Evolutionary conservation across 2,797 vertebrate genomes (phyloP), one percentile per base, ranked within the genome.

Genomic region (Oreonectes daqikongensis): DNA sequence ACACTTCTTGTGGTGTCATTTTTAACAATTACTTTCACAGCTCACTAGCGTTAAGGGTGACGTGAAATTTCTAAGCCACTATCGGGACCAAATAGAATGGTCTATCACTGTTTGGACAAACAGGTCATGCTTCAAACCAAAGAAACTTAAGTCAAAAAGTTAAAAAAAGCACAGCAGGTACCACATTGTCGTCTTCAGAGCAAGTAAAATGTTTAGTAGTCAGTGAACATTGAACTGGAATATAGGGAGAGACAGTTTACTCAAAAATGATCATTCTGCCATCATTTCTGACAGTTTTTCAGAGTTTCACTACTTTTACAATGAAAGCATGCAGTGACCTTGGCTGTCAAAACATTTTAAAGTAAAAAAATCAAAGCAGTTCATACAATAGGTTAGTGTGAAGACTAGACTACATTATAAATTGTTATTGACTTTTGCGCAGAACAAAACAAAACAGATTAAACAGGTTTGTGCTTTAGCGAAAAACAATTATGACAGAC

Each of bases 1-100:
- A 75, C 55, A 52, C 40, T 35, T 59, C 17, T 38, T 42, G 28
- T n/a, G 7, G 26, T 61, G 59, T 61, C 59, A 61, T 61, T 61
- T 32, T 32, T 10, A 18, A 61, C 28, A 61, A 68, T 59, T n/a
- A 55, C 48, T 55, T 65, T 74, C 40, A 44, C 50, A 32, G 18
- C 24, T 22, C 17, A 22, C 35, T 75, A 55, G 24, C 35, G 44
- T 55, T 55, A 65, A 65, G 32, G 14, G 18, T 22, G 20, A 59
- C 18, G 30, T 60, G 9, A 5, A 6, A 42, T 46, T 44, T 42
- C 44, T 61, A 12, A 8, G 28, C 2, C 20, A 28, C n/a, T 22
- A 14, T 22, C 24, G 11, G 24, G 22, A 55, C 52, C 50, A 40
- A 66, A 75, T 15, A 52, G 5, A 73, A 26, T 26, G 50, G 46